phyloP scores from a whole-genome alignment of 2,113 vertebrate species.

The Leptosomus discolor region DNA sequence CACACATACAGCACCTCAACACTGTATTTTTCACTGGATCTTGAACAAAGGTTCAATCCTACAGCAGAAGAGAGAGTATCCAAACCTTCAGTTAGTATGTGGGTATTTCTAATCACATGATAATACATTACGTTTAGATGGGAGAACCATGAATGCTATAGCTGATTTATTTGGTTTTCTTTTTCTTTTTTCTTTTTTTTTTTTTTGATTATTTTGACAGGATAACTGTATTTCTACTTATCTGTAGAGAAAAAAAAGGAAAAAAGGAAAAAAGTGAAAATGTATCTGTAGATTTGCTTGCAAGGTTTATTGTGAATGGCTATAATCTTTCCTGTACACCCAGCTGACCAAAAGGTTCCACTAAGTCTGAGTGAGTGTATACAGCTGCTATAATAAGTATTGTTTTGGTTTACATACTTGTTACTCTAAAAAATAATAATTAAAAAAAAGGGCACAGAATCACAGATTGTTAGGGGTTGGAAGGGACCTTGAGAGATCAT shows the following conservation, averaged over 20 bases:
- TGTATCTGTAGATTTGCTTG: not conserved
- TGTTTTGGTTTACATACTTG: not conserved
- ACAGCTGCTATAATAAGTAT: not conserved
- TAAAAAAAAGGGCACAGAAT: too few species aligned
- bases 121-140: not conserved
- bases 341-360: not conserved
- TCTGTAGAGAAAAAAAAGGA: rapidly evolving
- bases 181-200: too few species aligned
- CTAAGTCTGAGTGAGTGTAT: not conserved
- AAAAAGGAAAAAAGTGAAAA: rapidly evolving
- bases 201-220: not conserved
- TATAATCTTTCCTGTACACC: not conserved
- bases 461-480: too few species aligned
- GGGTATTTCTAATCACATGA: not conserved
- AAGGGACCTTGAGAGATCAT: too few species aligned
- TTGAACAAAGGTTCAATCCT: not conserved
- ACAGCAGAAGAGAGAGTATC: not conserved
- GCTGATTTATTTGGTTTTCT: not conserved
- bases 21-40: not conserved
- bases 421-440: not conserved
- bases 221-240: not conserved
- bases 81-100: not conserved
- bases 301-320: not conserved
- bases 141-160: rapidly evolving
- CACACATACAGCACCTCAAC: not conserved